Evolutionary conservation across 2,113 vertebrate species (phyloP), one percentile per base, ranked within the genome.

Genomic region (Megatriorchis doriae): DNA sequence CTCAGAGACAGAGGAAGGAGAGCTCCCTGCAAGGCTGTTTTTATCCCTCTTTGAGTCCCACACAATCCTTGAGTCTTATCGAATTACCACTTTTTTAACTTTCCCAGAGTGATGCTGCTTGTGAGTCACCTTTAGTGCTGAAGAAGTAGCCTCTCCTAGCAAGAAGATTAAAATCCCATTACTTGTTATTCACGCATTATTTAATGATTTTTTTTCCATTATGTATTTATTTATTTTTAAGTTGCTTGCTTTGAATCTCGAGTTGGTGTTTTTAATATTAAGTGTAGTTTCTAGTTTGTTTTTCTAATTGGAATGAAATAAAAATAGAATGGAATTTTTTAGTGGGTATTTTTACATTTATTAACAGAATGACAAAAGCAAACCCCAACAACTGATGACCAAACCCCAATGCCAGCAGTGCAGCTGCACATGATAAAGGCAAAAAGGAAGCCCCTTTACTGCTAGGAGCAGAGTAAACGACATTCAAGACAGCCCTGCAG

Each of bases 141-240:
- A 70, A 73, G 79, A 80, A 88, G 77, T 73, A 91, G 93, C 72
- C 89, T 94, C 61, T 77, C 34, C 94, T 93, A 31, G 86, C 58
- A 84, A 67, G 95, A 94, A 97, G 92, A 97, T 97, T 97, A 94
- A 97, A 96, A 94, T 93, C 88, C 91, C 67, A 93, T 97, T 95
- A 95, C 80, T 97, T 95, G 81, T 65, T 95, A 96, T 96, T 96
- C 96, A 90, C 95, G 82, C 95, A 95, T 97, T 94, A 97, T 97
- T 97, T 97, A 96, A 97, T 96, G 89, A 88, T 96, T 42, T 91
- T 96, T 97, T 97, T 96, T 73, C 80, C 96, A 96, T 96, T 96
- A 94, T 63, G 89, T 89, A 61, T 93, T 87, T 97, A 96, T 97
- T 95, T 96, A 96, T 97, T 97, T 97, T 96, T 81, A 96, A 86